Percentiles rank a stretch among this genome's conserved stretches.
Evolutionary conservation across 1,140 invertebrate species (phyloP).

Genomic region (Drosophila lacertosa): DNA sequence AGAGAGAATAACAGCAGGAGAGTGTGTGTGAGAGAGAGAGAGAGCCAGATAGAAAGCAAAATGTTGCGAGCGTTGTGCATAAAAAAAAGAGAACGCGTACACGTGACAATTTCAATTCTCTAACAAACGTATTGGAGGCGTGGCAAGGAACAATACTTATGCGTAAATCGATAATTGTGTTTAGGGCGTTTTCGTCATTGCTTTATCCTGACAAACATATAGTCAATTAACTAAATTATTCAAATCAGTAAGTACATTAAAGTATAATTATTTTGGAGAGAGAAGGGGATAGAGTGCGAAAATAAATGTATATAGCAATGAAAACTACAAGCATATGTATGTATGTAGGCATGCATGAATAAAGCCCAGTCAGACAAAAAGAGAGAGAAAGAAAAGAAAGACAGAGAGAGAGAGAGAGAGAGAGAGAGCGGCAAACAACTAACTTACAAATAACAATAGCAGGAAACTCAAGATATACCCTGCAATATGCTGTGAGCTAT

Average conservation of each 20-base stretch:
- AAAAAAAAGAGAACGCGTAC: not conserved
- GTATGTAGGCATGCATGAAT: slow-evolving; percentile 6
- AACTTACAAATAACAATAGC: slow-evolving; percentile 1
- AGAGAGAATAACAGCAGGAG: not conserved
- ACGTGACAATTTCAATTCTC: not conserved
- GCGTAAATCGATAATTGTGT: not conserved
- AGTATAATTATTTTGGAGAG: not conserved
- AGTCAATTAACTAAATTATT: too few relatives aligned
- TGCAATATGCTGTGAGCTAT: too few relatives aligned
- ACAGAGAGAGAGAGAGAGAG: not conserved
- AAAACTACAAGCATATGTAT: too few relatives aligned
- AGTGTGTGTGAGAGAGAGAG: not conserved
- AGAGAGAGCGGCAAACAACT: not conserved
- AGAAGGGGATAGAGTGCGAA: not conserved
- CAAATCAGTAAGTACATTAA: too few relatives aligned
- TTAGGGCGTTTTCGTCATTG: not conserved
- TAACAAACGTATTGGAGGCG: not conserved
- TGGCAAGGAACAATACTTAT: too few relatives aligned
- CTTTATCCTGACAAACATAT: not conserved
- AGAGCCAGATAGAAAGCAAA: not conserved
- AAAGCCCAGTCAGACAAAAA: not conserved
- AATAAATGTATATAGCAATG: slow-evolving; percentile 1
- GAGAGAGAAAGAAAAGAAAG: not conserved
- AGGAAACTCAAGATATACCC: not conserved
- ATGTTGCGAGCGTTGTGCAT: not conserved